phyloP scores from a whole-genome alignment of 1,140 invertebrate genomes.

The Macrocentrus cingulum region DNA sequence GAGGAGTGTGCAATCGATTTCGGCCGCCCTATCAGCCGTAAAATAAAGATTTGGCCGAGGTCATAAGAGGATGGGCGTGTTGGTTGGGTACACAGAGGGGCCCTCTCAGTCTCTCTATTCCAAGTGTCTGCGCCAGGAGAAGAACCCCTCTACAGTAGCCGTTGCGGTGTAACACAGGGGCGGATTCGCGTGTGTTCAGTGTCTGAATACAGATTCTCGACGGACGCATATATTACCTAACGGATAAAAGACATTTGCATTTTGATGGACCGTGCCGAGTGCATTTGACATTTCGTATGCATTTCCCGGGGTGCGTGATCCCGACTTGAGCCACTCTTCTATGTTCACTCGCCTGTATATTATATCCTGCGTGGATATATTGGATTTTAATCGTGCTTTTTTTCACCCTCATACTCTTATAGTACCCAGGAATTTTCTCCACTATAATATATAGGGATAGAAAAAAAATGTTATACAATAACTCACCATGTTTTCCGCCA shows the following conservation, averaged over 20 bases:
- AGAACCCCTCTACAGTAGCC: constrained; percentile 19
- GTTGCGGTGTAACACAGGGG: constrained; percentile 31
- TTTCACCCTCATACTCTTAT: neutral
- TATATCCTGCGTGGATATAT: constrained; percentile 23
- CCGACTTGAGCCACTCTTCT: constrained; percentile 5
- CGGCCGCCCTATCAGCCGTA: constrained; percentile 30
- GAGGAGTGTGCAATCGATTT: constrained; percentile 30
- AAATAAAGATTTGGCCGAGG: constrained; percentile 40
- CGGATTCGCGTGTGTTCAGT: constrained; percentile 41
- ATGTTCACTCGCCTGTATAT: constrained; percentile 30
- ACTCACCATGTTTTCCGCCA: constrained; percentile 4
- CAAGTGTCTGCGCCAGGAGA: constrained; percentile 7
- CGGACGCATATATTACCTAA: constrained; percentile 48
- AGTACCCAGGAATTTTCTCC: neutral
- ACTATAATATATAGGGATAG: too few species aligned
- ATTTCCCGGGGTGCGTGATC: constrained; percentile 33
- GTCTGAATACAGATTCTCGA: constrained; percentile 50
- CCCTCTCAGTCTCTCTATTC: too few species aligned
- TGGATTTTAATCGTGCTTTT: constrained; percentile 11
- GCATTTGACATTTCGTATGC: constrained; percentile 52
- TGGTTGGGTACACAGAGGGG: constrained; percentile 4
- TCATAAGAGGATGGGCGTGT: constrained; percentile 14
- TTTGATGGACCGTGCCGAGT: constrained; percentile 50
- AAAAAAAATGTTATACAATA: neutral
- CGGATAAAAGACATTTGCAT: constrained; percentile 53